phyloP scores from a whole-genome alignment of 2,113 vertebrate species.

The Ifrita kowaldi region DNA sequence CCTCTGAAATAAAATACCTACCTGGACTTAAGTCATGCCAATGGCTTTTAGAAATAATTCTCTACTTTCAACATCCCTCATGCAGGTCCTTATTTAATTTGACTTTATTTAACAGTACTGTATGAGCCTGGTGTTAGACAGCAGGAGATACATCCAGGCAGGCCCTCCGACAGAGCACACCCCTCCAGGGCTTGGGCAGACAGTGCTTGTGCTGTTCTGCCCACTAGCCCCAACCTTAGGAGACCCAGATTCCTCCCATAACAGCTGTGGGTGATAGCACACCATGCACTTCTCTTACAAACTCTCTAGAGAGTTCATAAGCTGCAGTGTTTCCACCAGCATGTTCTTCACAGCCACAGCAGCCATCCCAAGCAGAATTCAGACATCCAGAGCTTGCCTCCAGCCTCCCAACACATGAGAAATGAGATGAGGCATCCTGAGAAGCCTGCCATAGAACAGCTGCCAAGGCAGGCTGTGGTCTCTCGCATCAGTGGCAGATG shows the following conservation, averaged over 20 bases:
- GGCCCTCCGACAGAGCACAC: background rate
- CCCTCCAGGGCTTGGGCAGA: background rate
- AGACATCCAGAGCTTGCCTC: background rate
- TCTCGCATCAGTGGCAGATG: background rate
- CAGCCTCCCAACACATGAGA: background rate
- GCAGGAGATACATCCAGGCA: background rate
- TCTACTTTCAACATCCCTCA: background rate
- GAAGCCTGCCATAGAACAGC: background rate
- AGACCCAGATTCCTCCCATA: background rate
- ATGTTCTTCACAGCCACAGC: background rate
- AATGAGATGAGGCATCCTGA: background rate
- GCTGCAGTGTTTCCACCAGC: background rate
- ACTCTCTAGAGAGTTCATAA: background rate
- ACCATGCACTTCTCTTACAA: accelerated
- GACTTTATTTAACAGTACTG: background rate
- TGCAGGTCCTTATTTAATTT: background rate
- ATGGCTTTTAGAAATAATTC: background rate
- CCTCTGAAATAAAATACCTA: background rate
- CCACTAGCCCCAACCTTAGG: background rate
- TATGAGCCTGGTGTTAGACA: background rate
- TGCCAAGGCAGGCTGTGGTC: background rate
- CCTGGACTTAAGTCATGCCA: background rate
- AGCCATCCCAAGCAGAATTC: background rate
- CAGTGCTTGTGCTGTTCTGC: background rate
- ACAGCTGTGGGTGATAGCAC: background rate